A percentile compares a stretch with the other conserved stretches of the same genome.
Conservation (phyloP, 2,888 invertebrate species). For the Prosopocoilus inquinatus region DNA sequence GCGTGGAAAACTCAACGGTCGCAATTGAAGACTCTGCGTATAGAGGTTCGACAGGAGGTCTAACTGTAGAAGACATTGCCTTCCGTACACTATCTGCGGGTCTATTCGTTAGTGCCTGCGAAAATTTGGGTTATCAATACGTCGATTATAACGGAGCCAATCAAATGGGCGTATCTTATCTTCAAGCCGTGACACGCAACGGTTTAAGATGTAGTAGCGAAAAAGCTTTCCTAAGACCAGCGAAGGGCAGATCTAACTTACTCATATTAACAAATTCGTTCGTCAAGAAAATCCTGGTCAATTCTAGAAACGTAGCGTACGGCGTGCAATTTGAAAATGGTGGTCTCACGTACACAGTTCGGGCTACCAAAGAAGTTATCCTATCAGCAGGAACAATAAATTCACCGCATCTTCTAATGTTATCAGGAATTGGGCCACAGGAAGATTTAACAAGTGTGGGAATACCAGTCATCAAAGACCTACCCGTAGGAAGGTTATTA, state of each 20-base stretch:
- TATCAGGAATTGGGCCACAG: slow-evolving; percentile 71
- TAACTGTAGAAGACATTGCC: slow-evolving; percentile 56
- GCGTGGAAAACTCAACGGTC: slow-evolving; percentile 58
- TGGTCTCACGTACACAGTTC: slow-evolving; percentile 53
- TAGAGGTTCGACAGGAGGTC: slow-evolving; percentile 54
- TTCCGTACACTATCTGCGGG: slow-evolving; percentile 54
- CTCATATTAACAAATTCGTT: too few species aligned
- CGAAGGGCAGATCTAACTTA: too few species aligned
- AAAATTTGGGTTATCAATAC: slow-evolving; percentile 58
- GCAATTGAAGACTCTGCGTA: slow-evolving; percentile 59
- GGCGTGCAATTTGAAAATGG: slow-evolving; percentile 60
- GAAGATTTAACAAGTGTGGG: slow-evolving; percentile 57
- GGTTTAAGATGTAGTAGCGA: slow-evolving; percentile 40
- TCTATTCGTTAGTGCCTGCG: slow-evolving; percentile 58
- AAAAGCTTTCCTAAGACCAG: too few species aligned
- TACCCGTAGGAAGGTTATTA: slow-evolving; percentile 65
- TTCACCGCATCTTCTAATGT: slow-evolving; percentile 73
- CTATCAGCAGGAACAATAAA: slow-evolving; percentile 73
- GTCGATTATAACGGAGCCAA: slow-evolving; percentile 62
- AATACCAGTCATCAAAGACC: slow-evolving; percentile 57
- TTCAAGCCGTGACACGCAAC: too few species aligned
- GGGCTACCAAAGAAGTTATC: slow-evolving; percentile 69
- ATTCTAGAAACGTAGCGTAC: slow-evolving; percentile 56
- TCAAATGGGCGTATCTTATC: slow-evolving; percentile 28
- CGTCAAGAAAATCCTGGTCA: slow-evolving; percentile 48